Percentiles rank a stretch among this genome's conserved stretches.
These are phyloP conservation scores for Hemithea aestivaria DNA, from an alignment of 2,888 invertebrate genomes.

Conservation along the genomic window DNA sequence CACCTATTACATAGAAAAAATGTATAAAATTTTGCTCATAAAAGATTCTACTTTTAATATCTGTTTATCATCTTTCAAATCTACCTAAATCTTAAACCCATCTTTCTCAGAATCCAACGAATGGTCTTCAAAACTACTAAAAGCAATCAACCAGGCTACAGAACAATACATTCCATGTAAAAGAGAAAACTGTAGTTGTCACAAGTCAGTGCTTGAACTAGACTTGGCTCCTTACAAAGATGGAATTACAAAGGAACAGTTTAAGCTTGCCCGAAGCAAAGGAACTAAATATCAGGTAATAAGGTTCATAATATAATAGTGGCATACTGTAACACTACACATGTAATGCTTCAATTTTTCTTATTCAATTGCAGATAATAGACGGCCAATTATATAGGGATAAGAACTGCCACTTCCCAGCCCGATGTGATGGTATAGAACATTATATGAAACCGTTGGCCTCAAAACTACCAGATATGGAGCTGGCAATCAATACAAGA, in stretches of 20 bases:
- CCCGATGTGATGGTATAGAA: constrained; percentile 94
- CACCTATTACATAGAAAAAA: no score
- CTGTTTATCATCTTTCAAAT: background rate
- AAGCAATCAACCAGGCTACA: constrained; percentile 71
- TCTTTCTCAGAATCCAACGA: constrained; percentile 67
- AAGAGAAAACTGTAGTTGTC: constrained; percentile 81
- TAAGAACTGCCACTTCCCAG: constrained; percentile 93
- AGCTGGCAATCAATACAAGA: constrained; percentile 91
- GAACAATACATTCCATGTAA: constrained; percentile 77
- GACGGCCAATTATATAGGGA: constrained; percentile 89
- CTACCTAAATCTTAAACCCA: background rate
- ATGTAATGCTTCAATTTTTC: background rate
- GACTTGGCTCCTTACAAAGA: constrained; percentile 85
- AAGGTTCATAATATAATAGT: no score
- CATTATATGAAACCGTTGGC: constrained; percentile 88
- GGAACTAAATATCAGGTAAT: constrained; percentile 68
- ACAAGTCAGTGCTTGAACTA: constrained; percentile 79
- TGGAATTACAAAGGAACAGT: constrained; percentile 84
- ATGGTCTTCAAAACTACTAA: constrained; percentile 55
- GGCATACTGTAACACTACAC: background rate
- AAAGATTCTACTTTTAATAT: no score
- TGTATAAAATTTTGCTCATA: no score
- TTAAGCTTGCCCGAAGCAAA: constrained; percentile 76
- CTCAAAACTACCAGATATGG: constrained; percentile 87
- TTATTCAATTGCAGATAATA: constrained; percentile 86